Base-by-base conservation (phyloP, 2,113 vertebrate species). In the Myxocyprinus asiaticus region DNA sequence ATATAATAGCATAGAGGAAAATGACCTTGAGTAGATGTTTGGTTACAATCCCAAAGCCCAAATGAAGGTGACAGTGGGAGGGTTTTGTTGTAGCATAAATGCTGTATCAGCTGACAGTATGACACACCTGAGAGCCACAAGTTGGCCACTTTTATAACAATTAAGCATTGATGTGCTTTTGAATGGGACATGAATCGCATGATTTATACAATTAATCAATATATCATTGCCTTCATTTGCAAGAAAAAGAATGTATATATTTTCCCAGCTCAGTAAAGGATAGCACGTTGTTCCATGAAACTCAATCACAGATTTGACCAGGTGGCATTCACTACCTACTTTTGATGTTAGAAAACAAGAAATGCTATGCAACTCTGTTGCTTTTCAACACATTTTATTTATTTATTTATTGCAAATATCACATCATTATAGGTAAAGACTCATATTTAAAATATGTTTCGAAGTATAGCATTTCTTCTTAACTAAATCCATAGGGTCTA, bases 21-120 rank as follows among this genome's bases (percentile, higher is more conserved):
- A 63, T 81, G 71, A 81, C 64, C 71, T 67, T 81, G 47, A 75
- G 53, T 67, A 73, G 62, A 74, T 61, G 64, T 76, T 55, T 81
- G 79, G 79, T 71, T 47, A 67, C 56, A 66, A 61, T 76, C 79
- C 79, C 56, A 5, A 80, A 74, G 17, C 47, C 45, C n/a, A 62
- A 81, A 15, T 68, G 55, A 17, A 75, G 17, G 50, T 44, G 64
- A n/a, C 69, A 55, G 56, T 65, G 48, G n/a, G 61, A 45, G 53
- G 61, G 68, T 51, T 67, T 66, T 65, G 62, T 76, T 53, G 62
- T 7, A 55, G 51, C 47, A 67, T 67, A 75, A 80, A 80, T 80
- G 64, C 69, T 47, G 55, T 66, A 56, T 56, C 53, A 7, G 78
- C 58, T 22, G 51, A 67, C 17, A 61, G 12, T 56, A 53, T 17